A percentile compares a stretch with the other conserved stretches of the same genome.
Conservation (phyloP, 2,113 vertebrate species). For the Rhineura floridana region DNA sequence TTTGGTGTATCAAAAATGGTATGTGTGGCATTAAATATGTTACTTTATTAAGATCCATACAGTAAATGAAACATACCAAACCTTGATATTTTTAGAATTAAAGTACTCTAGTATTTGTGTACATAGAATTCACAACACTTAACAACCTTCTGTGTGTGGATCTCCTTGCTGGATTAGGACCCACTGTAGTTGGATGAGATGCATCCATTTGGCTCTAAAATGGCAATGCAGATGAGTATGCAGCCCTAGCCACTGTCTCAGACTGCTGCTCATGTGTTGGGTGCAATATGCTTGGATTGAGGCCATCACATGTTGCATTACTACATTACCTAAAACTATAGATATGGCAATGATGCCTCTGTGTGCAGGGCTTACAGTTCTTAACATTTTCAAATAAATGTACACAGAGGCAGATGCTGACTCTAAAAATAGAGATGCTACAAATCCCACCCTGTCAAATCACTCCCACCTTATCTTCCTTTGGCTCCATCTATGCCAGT, state of each 20-base stretch:
- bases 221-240: not conserved
- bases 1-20: not conserved
- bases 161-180: not conserved
- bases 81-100: not conserved
- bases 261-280: not conserved
- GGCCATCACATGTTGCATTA: not conserved
- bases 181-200: not conserved
- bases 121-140: not conserved
- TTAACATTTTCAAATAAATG: not conserved
- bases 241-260: not conserved
- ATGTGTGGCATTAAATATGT: not conserved
- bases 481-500: not conserved
- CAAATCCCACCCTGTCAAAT: not conserved
- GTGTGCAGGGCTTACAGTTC: not conserved
- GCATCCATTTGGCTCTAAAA: not conserved
- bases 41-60: not conserved
- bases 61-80: not conserved
- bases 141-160: not conserved
- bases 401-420: not conserved
- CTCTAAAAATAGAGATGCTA: not conserved
- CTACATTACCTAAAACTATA: not conserved
- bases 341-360: not conserved
- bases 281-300: not conserved
- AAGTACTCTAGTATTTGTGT: not conserved
- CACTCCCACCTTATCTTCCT: not conserved